phyloP scores from a whole-genome alignment of 1,140 invertebrate genomes.

The Grapholita molesta region DNA sequence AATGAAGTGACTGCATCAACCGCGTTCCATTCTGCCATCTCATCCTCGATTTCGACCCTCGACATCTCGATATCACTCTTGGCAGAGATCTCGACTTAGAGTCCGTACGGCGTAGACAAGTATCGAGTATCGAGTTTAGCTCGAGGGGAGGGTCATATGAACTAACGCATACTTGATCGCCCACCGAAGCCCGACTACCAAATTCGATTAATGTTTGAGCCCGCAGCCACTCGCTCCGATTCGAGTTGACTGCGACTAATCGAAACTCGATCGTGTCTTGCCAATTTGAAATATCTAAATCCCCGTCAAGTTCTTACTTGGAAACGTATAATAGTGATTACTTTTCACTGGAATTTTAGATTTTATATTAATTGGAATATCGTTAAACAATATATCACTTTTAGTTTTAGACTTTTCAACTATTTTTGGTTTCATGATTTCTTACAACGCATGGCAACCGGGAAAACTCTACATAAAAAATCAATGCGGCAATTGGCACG shows the following conservation, averaged over 20 bases:
- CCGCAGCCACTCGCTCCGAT: conserved; percentile 36
- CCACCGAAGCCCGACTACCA: conserved; percentile 36
- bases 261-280: conserved; percentile 29
- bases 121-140: conserved; percentile 49
- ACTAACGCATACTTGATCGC: conserved; percentile 58
- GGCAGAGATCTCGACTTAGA: conserved; percentile 47
- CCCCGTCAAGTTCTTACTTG: neutral
- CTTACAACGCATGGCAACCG: too few species aligned
- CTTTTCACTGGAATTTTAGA: neutral
- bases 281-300: neutral
- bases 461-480: neutral
- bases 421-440: too few species aligned
- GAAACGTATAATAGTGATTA: neutral
- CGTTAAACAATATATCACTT: too few species aligned
- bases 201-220: conserved; percentile 64
- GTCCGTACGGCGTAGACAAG: conserved; percentile 55
- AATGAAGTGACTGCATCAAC: conserved; percentile 32
- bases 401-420: too few species aligned
- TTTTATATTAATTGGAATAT: neutral
- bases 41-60: conserved; percentile 33
- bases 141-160: conserved; percentile 53
- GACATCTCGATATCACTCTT: conserved; percentile 52
- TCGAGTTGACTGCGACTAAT: conserved; percentile 46
- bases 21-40: conserved; percentile 29
- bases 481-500: neutral